Evolutionary conservation across 2,797 vertebrate species (phyloP).

Genomic region (Heterohyrax brucei): DNA sequence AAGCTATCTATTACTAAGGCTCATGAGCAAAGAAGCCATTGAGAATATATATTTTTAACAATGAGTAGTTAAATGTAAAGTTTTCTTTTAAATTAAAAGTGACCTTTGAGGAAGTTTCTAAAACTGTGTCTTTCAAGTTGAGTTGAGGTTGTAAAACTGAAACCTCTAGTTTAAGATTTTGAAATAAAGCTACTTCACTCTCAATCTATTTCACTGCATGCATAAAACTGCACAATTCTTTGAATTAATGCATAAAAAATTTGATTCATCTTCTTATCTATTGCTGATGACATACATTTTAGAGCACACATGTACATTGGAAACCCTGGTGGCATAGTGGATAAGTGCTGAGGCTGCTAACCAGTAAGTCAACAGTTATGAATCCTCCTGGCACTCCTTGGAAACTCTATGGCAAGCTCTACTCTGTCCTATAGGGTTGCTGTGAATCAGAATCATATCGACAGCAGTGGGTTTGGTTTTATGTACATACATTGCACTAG

Average conservation of each 20-base stretch:
- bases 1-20: neutral
- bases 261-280: neutral
- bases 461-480: too few species aligned
- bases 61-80: neutral
- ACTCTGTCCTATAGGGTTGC: too few species aligned
- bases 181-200: neutral
- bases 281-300: neutral
- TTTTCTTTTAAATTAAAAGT: constrained; percentile 34
- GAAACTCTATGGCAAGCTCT: too few species aligned
- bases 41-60: constrained; percentile 15
- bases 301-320: neutral
- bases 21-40: neutral
- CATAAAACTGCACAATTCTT: neutral
- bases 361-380: too few species aligned
- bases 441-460: too few species aligned
- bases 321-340: too few species aligned
- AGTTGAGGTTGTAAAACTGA: constrained; percentile 14
- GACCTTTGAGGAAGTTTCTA: constrained; percentile 11
- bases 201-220: constrained; percentile 8
- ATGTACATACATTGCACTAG: neutral
- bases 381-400: too few species aligned
- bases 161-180: neutral
- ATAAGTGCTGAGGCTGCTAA: too few species aligned
- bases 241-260: neutral
- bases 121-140: neutral